Percentiles rank a stretch among this genome's conserved stretches.
phyloP scores from a whole-genome alignment of 2,888 invertebrate species.

The Caenorhabditis sp. region DNA sequence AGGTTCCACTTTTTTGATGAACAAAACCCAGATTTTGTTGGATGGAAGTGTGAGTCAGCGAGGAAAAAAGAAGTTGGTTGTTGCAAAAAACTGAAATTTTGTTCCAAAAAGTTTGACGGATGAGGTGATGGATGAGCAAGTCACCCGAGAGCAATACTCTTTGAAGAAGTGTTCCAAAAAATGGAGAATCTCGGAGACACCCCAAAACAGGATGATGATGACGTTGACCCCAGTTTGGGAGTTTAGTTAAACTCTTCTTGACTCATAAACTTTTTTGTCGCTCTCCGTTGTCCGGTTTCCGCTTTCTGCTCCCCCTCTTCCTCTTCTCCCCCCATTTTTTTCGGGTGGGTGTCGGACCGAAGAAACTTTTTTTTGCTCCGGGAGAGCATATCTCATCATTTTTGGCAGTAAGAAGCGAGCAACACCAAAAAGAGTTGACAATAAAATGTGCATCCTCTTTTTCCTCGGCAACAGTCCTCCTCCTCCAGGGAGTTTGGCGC shows the following conservation, averaged over 20 bases:
- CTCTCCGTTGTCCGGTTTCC: slow-evolving; percentile 45
- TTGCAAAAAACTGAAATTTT: slow-evolving; percentile 39
- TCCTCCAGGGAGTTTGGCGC: slow-evolving; percentile 48
- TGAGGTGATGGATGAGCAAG: slow-evolving; percentile 46
- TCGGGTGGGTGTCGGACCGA: slow-evolving; percentile 49
- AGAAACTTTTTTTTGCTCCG: slow-evolving; percentile 44
- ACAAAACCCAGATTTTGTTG: not conserved
- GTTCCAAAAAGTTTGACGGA: slow-evolving; percentile 30
- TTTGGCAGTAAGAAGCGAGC: slow-evolving; percentile 48
- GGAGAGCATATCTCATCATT: slow-evolving; percentile 57
- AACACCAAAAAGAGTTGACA: slow-evolving; percentile 61
- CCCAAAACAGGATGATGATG: slow-evolving; percentile 20
- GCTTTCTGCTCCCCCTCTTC: slow-evolving; percentile 17
- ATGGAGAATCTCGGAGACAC: slow-evolving; percentile 2
- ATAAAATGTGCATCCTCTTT: slow-evolving; percentile 38
- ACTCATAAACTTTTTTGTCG: slow-evolving; percentile 56
- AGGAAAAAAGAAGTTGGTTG: slow-evolving; percentile 24
- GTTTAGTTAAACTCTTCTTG: slow-evolving; percentile 43
- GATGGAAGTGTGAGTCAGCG: slow-evolving; percentile 2
- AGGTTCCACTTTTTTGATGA: slow-evolving; percentile 25
- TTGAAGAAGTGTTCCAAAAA: slow-evolving; percentile 15
- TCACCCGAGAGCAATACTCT: not conserved
- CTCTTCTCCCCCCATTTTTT: slow-evolving; percentile 28
- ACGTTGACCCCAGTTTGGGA: slow-evolving; percentile 28
- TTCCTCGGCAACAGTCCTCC: slow-evolving; percentile 41